These are phyloP conservation scores for Macrophya annulata DNA, from an alignment of 2,888 invertebrate genomes.

Conservation along the genomic window DNA sequence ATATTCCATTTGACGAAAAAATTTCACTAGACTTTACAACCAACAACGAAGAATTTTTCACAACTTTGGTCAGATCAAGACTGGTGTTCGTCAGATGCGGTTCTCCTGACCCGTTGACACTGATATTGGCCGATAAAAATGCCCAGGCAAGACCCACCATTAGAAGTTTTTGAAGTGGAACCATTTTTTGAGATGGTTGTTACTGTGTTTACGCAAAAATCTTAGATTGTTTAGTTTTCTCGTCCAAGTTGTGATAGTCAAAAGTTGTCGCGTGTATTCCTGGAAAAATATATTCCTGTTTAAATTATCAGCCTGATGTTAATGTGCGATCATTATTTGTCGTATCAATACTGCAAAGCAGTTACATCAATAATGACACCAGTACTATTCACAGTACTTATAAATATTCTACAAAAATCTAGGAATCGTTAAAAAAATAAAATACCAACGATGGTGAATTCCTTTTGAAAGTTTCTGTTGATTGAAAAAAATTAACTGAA, in stretches of 20 bases:
- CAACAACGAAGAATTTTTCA: neutral
- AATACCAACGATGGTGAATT: no score
- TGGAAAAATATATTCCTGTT: neutral
- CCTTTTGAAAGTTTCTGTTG: no score
- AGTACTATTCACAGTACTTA: no score
- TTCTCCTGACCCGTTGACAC: neutral
- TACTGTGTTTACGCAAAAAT: neutral
- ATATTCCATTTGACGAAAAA: neutral
- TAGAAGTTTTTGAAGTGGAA: neutral
- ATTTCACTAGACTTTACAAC: neutral
- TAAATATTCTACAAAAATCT: no score
- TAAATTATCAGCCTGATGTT: no score
- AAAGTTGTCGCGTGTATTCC: neutral
- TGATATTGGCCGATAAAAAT: neutral
- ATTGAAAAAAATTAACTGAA: no score
- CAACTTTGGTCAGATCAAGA: neutral
- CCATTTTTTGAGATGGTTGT: neutral
- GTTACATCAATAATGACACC: no score
- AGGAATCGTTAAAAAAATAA: no score
- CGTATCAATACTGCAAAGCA: neutral
- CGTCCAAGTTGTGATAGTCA: neutral
- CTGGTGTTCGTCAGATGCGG: conserved; percentile 1
- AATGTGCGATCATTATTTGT: neutral
- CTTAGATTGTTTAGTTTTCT: neutral
- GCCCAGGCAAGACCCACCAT: neutral